A percentile compares a stretch with the other conserved stretches of the same genome.
Conservation (phyloP, 2,113 vertebrate genomes). For the Passerina amoena region DNA sequence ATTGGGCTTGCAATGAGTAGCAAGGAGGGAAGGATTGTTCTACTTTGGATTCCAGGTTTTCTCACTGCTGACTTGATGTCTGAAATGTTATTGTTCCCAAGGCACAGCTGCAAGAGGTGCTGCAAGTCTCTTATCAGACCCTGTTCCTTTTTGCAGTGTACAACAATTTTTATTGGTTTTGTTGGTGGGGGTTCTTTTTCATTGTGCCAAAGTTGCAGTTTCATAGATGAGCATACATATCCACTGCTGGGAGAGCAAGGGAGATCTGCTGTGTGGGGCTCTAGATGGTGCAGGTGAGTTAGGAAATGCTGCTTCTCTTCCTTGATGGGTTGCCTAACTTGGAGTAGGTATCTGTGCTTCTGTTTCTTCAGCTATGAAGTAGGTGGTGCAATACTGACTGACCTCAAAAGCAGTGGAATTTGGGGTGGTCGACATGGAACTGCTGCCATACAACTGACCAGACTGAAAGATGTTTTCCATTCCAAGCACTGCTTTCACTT, state of each 20-base stretch:
- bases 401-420: not conserved
- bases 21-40: not conserved
- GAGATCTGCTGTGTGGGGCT: not conserved
- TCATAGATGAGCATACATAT: not conserved
- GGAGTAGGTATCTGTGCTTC: not conserved
- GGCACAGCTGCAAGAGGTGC: not conserved
- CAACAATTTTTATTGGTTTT: not conserved
- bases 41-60: not conserved
- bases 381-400: not conserved
- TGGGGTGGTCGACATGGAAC: not conserved
- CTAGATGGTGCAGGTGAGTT: slow-evolving; percentile 60
- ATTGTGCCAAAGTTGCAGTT: not conserved
- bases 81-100: not conserved
- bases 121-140: not conserved
- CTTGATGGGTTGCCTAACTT: not conserved
- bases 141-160: not conserved
- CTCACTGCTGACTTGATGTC: not conserved
- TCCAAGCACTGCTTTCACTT: not conserved
- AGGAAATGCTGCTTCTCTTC: not conserved
- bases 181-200: not conserved
- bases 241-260: not conserved
- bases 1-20: not conserved
- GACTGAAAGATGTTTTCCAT: not conserved
- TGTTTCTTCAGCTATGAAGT: not conserved
- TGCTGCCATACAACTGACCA: not conserved